Base-by-base conservation (phyloP, 2,797 vertebrate genomes). In the Petrocephalus sullivani region DNA sequence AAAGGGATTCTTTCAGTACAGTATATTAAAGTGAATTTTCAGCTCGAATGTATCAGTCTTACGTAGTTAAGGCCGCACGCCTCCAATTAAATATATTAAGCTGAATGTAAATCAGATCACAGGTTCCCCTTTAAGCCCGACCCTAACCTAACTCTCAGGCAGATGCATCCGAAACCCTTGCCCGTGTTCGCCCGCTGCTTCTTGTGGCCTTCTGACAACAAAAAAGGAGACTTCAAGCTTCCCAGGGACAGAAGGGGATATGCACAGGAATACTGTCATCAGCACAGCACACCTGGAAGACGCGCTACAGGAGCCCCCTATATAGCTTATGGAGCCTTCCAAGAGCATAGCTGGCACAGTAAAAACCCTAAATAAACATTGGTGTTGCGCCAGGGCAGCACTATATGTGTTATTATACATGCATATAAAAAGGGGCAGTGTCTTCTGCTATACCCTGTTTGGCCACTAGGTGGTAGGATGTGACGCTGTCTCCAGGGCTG, bases 21-120 rank as follows among this genome's bases (percentile, higher is more conserved):
- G 83, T 87, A 89, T 88, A 88, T 92, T 87, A 91, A 91, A 87
- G 89, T 90, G 88, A 88, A 88, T 86, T 71, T 60, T 90, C 87
- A 90, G 64, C 90, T 67, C 91, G 49, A 88, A 56, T 21, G 87
- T 90, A 88, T 91, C 87, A 67, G 86, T 88, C 87, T 75, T 78
- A 12, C 88, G 85, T 89, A 89, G 53, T 78, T 54, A 4, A 64
- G 54, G 82, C 58, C 4, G 5, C 21, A 83, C 1, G 46, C 64
- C 82, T 60, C 10, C 41, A 5, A 57, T 61, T 7, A 64, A 82
- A 7, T 58, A 67, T 37, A 41, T 21, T n/a, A 78, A 41, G 33
- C 28, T 51, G 49, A 46, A 54, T 60, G 28, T 14, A 49, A 71
- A 58, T 85, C 78, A 88, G 57, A 14, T 14, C 28, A 60, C 49